Percentiles rank a stretch among this genome's conserved stretches.
These are phyloP conservation scores for Sternarchorhynchus goeldii DNA, from an alignment of 2,797 vertebrate species.

Conservation along the genomic window DNA sequence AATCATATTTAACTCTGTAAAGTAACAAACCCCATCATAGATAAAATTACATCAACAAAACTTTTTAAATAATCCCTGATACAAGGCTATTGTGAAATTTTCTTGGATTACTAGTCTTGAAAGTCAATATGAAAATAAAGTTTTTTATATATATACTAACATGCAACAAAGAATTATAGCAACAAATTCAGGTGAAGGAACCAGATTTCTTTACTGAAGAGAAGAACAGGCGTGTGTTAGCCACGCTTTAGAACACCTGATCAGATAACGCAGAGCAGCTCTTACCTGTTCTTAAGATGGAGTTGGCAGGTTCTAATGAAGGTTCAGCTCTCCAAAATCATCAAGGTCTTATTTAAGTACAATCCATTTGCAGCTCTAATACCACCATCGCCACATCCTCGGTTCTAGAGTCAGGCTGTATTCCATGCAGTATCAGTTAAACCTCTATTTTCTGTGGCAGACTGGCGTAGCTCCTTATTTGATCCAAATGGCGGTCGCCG, in stretches of 20 bases:
- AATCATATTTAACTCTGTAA: no score
- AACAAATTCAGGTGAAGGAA: neutral
- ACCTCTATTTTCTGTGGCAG: neutral
- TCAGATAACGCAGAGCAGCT: constrained; percentile 1
- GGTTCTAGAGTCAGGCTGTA: constrained; percentile 12
- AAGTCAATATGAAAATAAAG: no score
- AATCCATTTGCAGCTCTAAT: constrained; percentile 63
- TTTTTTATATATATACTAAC: no score
- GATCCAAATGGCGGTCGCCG: constrained; percentile 34
- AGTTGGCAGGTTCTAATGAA: constrained; percentile 36
- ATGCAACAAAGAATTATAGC: no score
- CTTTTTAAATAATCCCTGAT: no score
- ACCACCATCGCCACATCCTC: neutral
- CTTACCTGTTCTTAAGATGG: constrained; percentile 63
- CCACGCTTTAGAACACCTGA: neutral
- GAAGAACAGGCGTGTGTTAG: neutral
- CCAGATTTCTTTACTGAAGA: neutral
- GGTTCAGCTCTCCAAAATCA: constrained; percentile 18
- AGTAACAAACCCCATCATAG: no score
- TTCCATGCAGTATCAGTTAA: neutral
- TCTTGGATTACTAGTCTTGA: no score
- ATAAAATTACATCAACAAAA: no score
- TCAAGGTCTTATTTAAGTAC: constrained; percentile 55
- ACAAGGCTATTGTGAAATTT: no score
- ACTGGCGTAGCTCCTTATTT: constrained; percentile 12